Conservation (phyloP, 2,113 vertebrate species). For the Panthera uncia region DNA sequence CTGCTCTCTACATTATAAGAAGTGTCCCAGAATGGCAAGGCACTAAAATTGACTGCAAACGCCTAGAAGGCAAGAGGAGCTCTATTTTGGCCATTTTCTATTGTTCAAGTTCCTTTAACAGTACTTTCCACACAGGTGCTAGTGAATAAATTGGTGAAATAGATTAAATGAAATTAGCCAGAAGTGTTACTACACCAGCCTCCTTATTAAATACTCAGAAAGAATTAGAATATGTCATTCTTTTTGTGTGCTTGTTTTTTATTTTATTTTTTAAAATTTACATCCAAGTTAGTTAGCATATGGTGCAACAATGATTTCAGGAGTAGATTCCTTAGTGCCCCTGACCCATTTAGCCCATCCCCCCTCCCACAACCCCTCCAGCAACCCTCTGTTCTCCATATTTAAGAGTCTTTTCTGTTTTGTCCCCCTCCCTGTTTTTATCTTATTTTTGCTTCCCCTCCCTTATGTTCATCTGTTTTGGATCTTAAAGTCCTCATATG, state of each 20-base stretch:
- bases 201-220: slow-evolving; percentile 40
- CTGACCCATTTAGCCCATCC: too few relatives aligned
- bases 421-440: too few relatives aligned
- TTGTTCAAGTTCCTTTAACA: background rate
- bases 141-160: background rate
- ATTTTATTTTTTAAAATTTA: too few relatives aligned
- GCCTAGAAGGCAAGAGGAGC: background rate
- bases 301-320: too few relatives aligned
- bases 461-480: too few relatives aligned
- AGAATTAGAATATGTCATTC: background rate
- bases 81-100: background rate
- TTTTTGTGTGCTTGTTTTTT: background rate
- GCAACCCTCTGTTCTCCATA: too few relatives aligned
- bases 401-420: too few relatives aligned
- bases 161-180: background rate
- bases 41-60: background rate
- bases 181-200: background rate
- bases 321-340: too few relatives aligned
- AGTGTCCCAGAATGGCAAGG: background rate
- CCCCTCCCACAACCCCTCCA: too few relatives aligned
- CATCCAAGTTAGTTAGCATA: too few relatives aligned
- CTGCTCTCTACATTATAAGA: background rate
- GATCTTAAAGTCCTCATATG: too few relatives aligned
- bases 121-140: background rate
- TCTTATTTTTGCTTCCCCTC: too few relatives aligned